phyloP scores from a whole-genome alignment of 2,113 vertebrate species.

The Lonchura striata region DNA sequence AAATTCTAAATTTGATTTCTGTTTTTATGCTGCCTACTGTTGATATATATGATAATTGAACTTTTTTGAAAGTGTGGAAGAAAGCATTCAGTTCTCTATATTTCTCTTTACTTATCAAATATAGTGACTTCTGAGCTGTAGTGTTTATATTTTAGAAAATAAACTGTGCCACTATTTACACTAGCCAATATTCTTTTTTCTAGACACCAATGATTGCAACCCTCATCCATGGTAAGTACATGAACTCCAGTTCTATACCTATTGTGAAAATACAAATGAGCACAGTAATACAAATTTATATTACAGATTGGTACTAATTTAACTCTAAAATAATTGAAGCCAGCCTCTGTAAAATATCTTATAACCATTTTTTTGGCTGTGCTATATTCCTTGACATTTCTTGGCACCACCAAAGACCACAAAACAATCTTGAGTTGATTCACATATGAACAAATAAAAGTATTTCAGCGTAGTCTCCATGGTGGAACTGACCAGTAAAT shows the following conservation, averaged over 20 bases:
- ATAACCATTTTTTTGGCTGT: not conserved
- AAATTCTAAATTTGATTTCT: not conserved
- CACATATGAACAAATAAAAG: not conserved
- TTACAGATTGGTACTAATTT: not conserved
- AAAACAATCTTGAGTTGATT: not conserved
- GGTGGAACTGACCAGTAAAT: not conserved
- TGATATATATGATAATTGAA: not conserved
- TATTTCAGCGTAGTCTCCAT: not conserved
- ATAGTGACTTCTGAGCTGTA: not conserved
- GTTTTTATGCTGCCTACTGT: not conserved
- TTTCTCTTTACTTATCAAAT: not conserved
- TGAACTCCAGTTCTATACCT: not conserved
- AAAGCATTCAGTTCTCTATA: not conserved
- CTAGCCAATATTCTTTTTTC: not conserved
- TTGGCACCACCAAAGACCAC: not conserved
- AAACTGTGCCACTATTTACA: not conserved
- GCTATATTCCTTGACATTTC: not conserved
- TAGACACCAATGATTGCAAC: conserved; percentile 94
- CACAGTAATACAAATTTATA: not conserved
- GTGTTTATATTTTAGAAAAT: not conserved
- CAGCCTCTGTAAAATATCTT: not conserved
- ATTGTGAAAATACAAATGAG: not conserved
- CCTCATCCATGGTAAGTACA: conserved; percentile 92
- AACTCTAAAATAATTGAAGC: not conserved
- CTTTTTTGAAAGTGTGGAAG: not conserved